These are phyloP conservation scores for Andricus curvator DNA, from an alignment of 2,888 invertebrate species.

Conservation along the genomic window DNA sequence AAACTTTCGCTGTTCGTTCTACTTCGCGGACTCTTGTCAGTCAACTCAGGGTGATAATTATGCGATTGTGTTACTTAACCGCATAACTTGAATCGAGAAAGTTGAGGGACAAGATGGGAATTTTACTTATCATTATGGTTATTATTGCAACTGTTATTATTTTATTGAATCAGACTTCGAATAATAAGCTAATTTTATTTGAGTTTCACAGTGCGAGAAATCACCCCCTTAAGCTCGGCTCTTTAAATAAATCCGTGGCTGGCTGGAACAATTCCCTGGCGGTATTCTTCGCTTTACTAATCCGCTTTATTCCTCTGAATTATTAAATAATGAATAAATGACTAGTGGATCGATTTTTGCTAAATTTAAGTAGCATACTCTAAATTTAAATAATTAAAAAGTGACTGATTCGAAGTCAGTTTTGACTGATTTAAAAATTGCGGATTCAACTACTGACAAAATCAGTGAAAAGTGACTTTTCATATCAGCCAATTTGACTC, in stretches of 20 bases:
- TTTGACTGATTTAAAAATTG: no score
- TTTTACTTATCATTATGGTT: no score
- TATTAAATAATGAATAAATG: no score
- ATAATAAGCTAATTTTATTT: not conserved
- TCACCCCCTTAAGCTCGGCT: conserved; percentile 1
- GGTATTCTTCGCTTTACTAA: not conserved
- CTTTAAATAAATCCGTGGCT: not conserved
- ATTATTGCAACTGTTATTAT: not conserved
- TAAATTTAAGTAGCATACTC: no score
- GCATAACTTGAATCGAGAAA: conserved; percentile 57
- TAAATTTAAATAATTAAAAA: no score
- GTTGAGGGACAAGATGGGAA: conserved; percentile 37
- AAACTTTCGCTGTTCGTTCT: conserved; percentile 65
- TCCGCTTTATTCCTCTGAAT: not conserved
- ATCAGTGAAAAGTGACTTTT: no score
- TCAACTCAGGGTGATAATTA: conserved; percentile 54
- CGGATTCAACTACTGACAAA: no score
- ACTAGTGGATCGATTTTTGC: no score
- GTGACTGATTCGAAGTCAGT: no score
- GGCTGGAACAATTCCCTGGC: not conserved
- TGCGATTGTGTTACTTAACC: conserved; percentile 58
- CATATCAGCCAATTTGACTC: no score
- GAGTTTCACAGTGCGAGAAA: not conserved
- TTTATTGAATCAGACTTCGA: not conserved
- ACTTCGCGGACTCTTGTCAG: conserved; percentile 55